Evolutionary conservation across 1,140 invertebrate genomes (phyloP), one percentile per base, ranked within the genome.

Genomic region (Drosophila jambulina): DNA sequence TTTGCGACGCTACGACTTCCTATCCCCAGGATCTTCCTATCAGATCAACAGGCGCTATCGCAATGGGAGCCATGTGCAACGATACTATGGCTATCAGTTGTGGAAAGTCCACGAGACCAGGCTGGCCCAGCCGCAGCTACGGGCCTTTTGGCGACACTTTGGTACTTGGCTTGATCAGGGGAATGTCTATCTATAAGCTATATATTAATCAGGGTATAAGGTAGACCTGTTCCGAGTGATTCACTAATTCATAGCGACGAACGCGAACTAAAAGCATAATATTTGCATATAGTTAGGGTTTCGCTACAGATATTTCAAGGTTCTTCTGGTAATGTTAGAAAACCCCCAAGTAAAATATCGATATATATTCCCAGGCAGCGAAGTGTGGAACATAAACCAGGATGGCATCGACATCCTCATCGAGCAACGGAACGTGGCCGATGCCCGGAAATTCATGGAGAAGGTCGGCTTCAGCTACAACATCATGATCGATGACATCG

Each of bases 401-500:
- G 91, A 92, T 46, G 91, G 91, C 36, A 90, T 92, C 29, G 91
- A 92, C 68, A 77, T 96, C 1, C 94, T 96, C 40, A 93, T 96
- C 46, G 94, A 96, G 3, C 95, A 94, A 77, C 94, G 94, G 13
- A 88, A 94, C 19, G 94, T 94, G 12, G 84, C 94, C 12, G 94
- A 94, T 63, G 94, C 95, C 0, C 94, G 94, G 65, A 93, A 95
- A 2, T 91, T 93, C n/a, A 93, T 95, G 38, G 92, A 93, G 17
- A 80, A 93, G 21, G 93, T 94, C 13, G 93, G 94, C 19, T 95
- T 96, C 57, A 92, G 94, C 15, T 97, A 95, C 78, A 93, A 95
- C 5, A 88, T 97, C 0, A 92, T 96, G 32, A 96, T 97, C 72
- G 94, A 95, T 2, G 95, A 97, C 92, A 80, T 97, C 3, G 96